phyloP scores from a whole-genome alignment of 2,113 vertebrate species.

The Dromaius novaehollandiae region DNA sequence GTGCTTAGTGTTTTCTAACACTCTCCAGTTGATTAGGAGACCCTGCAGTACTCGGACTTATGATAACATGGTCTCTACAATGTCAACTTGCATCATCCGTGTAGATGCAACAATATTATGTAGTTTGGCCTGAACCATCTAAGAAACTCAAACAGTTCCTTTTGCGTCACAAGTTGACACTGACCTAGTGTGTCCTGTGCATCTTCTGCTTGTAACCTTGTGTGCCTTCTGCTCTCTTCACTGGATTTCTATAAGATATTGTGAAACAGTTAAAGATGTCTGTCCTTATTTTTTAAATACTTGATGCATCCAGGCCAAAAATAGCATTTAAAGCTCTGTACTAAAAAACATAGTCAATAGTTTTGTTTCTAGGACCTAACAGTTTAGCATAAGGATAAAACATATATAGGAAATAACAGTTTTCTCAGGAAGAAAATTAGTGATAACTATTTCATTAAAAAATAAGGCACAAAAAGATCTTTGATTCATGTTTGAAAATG shows the following conservation, averaged over 20 bases:
- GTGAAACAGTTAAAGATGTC: not conserved
- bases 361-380: not conserved
- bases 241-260: not conserved
- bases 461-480: fast-evolving
- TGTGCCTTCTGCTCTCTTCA: not conserved
- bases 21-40: not conserved
- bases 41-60: not conserved
- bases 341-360: not conserved
- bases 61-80: not conserved
- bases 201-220: not conserved
- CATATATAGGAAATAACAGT: not conserved
- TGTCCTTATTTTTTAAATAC: not conserved
- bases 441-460: fast-evolving
- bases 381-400: not conserved
- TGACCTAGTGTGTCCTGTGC: not conserved
- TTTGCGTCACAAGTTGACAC: not conserved
- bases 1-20: fast-evolving
- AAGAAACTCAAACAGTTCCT: not conserved
- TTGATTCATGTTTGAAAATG: not conserved
- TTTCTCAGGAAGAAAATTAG: not conserved
- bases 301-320: not conserved
- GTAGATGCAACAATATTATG: not conserved
- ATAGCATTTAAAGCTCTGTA: not conserved
- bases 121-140: not conserved
- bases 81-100: not conserved